Percentiles rank a stretch among this genome's conserved stretches.
phyloP scores from a whole-genome alignment of 2,888 invertebrate species.

The Pseudoips prasinana region DNA sequence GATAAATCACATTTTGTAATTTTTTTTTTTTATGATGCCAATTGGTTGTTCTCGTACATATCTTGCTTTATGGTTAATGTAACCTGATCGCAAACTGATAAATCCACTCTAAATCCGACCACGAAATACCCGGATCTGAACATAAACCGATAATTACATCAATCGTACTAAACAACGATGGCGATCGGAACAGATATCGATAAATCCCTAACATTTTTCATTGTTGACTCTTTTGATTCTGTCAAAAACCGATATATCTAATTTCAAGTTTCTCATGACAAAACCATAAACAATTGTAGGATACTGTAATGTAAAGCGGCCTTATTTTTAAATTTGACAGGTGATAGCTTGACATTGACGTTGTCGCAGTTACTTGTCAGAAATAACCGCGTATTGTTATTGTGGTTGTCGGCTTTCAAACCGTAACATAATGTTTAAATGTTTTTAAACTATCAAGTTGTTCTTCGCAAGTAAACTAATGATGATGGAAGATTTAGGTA shows the following conservation, averaged over 20 bases:
- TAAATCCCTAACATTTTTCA: constrained; percentile 7
- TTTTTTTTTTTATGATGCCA: constrained; percentile 5
- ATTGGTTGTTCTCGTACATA: constrained; percentile 9
- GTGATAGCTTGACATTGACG: constrained; percentile 4
- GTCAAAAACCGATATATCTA: constrained; percentile 7
- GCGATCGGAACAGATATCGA: constrained; percentile 10
- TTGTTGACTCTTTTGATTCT: constrained; percentile 5
- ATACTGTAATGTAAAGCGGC: constrained; percentile 2
- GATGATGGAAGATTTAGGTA: constrained; percentile 2
- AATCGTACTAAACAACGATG: constrained; percentile 6
- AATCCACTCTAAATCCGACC: constrained; percentile 12
- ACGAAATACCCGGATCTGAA: constrained; percentile 10
- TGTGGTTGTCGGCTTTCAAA: constrained; percentile 3
- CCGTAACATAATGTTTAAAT: constrained; percentile 3
- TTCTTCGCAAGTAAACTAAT: constrained; percentile 1
- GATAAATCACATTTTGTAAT: constrained; percentile 4
- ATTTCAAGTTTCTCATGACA: constrained; percentile 3
- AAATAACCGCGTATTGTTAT: constrained; percentile 2
- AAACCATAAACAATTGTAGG: constrained; percentile 3
- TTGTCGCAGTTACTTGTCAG: constrained; percentile 4
- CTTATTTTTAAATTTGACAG: constrained; percentile 4
- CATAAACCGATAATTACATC: constrained; percentile 2
- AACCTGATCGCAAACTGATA: constrained; percentile 8
- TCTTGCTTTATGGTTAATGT: constrained; percentile 8
- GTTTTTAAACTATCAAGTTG: constrained; percentile 2